A percentile compares a stretch with the other conserved stretches of the same genome.
These are phyloP conservation scores for Choloepus hoffmanni DNA, from an alignment of 2,113 vertebrate species.

Conservation along the genomic window DNA sequence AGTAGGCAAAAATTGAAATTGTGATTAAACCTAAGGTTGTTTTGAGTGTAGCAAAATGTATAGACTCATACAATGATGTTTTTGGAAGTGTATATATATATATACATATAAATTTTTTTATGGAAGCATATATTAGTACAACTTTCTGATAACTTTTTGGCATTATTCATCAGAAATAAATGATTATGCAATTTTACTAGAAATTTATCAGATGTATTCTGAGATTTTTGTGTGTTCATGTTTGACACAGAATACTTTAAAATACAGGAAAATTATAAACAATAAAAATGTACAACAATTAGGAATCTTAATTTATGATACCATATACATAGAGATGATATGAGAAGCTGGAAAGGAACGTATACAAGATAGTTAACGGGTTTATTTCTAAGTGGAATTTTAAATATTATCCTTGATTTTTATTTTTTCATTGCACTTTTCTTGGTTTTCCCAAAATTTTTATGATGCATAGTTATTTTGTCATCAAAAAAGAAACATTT, in stretches of 20 bases:
- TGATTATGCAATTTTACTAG: background rate
- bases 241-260: background rate
- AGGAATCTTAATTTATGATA: background rate
- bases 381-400: background rate
- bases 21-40: background rate
- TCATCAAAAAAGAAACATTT: background rate
- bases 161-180: background rate
- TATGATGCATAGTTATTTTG: background rate
- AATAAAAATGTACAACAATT: background rate
- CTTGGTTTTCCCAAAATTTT: background rate
- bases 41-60: background rate
- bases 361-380: background rate
- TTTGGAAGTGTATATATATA: background rate
- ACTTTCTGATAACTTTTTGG: background rate
- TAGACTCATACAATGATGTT: background rate
- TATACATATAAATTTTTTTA: too few species aligned
- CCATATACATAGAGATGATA: background rate
- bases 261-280: background rate
- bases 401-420: constrained; percentile 6
- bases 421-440: background rate
- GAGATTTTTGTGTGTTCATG: too few species aligned
- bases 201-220: background rate
- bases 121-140: background rate
- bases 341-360: background rate
- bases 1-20: constrained; percentile 20